Evolutionary conservation across 2,797 vertebrate species (phyloP).

Genomic region (Sandelia bainsii): DNA sequence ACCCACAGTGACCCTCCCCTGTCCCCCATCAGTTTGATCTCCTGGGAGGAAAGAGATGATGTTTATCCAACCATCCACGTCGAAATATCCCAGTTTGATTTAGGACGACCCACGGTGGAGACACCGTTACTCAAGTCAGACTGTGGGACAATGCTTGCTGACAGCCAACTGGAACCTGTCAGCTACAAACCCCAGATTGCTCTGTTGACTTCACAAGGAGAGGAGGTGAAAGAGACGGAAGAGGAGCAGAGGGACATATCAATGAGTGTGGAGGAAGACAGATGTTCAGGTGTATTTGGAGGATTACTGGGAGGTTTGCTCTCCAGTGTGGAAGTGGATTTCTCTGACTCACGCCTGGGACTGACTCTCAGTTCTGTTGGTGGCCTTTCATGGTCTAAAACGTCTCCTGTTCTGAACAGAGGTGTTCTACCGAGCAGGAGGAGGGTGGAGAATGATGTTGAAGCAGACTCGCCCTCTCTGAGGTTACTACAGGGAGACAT

Average conservation of each 20-base stretch:
- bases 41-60: constrained; percentile 55
- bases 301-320: constrained; percentile 59
- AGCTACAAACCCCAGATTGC: constrained; percentile 88
- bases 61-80: constrained; percentile 59
- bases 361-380: constrained; percentile 23
- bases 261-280: constrained; percentile 33
- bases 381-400: constrained; percentile 40
- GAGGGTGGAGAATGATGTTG: constrained; percentile 9
- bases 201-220: accelerated
- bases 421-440: constrained; percentile 6
- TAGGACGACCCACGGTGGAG: not conserved
- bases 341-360: constrained; percentile 16
- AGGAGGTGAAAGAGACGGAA: constrained; percentile 48
- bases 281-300: constrained; percentile 13
- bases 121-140: not conserved
- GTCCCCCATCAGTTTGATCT: constrained; percentile 82
- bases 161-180: constrained; percentile 23
- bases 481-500: constrained; percentile 69
- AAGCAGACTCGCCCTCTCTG: constrained; percentile 19
- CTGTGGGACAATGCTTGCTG: not conserved
- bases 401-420: constrained; percentile 1
- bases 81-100: not conserved
- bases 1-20: constrained; percentile 82
- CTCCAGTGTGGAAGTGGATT: constrained; percentile 53
- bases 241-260: constrained; percentile 42